Evolutionary conservation across 92 coral and sea anemone species (phyloP), one percentile per base, ranked within the genome.

Genomic region (Palythoa grandiflora): DNA sequence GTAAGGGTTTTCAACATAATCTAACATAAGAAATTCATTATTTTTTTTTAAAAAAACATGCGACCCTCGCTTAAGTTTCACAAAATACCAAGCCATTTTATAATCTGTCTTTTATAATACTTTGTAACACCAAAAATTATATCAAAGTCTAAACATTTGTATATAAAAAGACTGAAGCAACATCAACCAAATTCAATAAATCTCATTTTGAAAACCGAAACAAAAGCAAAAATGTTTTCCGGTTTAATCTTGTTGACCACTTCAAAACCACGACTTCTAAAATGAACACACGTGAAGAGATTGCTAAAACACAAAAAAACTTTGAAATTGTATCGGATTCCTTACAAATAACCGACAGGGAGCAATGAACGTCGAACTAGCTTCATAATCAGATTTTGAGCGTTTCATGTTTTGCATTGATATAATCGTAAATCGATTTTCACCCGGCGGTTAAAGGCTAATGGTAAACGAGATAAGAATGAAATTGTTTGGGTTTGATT

Each of bases 401-500:
- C 66, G 52, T 77, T 28, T 17, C 52, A 17, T 65, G 35, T 15
- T 28, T 68, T 71, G 86, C 53, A 54, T 17, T 81, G 86, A 65
- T 47, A 40, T 47, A 7, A 8, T n/a, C 63, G 57, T 68, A 66
- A 81, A 81, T 44, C 75, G 21, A 40, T 81, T 47, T 54, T 68
- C 28, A 10, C 19, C 57, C 19, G 59, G 59, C 47, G 75, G 28
- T 20, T 50, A 19, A 47, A 65, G 59, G 76, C 38, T 81, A 81
- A 81, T 66, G 38, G 60, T 19, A 15, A 20, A 28, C 20, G 59
- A 66, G 86, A 81, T 71, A 66, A 6, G 76, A 81, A 51, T 15
- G 55, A 40, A 21, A 53, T 9, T 66, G 86, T 68, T 81, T 81
- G 75, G 86, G 75, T 81, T 65, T 60, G 63, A 66, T 20, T 47